A percentile compares a stretch with the other conserved stretches of the same genome.
These are phyloP conservation scores for Microplitis deprimator DNA, from an alignment of 2,888 invertebrate species.

Conservation along the genomic window DNA sequence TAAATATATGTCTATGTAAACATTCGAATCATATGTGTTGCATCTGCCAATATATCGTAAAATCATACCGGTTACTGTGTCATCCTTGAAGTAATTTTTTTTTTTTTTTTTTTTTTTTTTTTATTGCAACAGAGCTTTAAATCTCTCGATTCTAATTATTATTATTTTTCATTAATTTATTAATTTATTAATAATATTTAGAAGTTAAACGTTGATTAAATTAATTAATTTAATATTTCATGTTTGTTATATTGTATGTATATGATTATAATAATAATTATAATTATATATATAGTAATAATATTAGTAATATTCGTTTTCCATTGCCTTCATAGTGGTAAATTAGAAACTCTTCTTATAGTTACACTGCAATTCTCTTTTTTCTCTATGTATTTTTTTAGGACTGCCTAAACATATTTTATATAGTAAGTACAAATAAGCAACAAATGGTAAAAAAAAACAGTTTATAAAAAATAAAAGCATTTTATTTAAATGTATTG, in stretches of 20 bases:
- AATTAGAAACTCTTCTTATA: conserved; percentile 31
- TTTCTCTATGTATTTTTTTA: conserved; percentile 64
- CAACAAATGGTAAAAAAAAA: conserved; percentile 26
- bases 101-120: background rate
- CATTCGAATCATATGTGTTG: conserved; percentile 29
- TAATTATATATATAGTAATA: background rate
- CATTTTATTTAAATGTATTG: conserved; percentile 14
- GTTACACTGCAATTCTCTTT: conserved; percentile 52
- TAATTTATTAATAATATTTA: background rate
- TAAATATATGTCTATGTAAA: conserved; percentile 9
- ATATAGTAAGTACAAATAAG: conserved; percentile 65
- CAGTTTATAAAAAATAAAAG: conserved; percentile 5
- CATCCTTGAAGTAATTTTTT: background rate
- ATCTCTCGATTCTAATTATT: background rate
- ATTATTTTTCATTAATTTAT: background rate
- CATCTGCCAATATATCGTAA: background rate
- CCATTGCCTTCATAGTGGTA: conserved; percentile 38
- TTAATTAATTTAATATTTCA: background rate
- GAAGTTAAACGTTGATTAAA: background rate
- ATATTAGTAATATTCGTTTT: conserved; percentile 10
- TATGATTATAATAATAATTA: conserved; percentile 1
- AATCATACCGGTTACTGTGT: background rate
- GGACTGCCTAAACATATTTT: conserved; percentile 69
- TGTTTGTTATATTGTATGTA: background rate
- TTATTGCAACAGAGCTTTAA: background rate